Evolutionary conservation across 2,113 vertebrate species (phyloP).

Genomic region (Pelecanus crispus): DNA sequence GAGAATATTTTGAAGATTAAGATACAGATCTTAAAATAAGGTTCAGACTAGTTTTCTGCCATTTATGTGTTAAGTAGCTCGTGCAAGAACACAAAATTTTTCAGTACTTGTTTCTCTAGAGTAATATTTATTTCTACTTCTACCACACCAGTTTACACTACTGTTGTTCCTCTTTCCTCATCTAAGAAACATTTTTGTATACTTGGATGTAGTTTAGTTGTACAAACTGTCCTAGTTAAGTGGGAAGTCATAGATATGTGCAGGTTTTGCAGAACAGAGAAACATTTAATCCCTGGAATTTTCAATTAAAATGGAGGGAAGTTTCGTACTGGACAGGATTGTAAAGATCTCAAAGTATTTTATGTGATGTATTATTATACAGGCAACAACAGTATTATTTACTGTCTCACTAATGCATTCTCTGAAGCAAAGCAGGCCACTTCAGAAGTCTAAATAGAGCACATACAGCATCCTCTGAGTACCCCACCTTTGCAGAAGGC

Average conservation of each 20-base stretch:
- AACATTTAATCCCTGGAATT: neutral
- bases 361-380: neutral
- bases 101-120: neutral
- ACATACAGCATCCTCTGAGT: rapidly evolving
- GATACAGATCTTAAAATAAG: neutral
- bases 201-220: neutral
- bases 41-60: neutral
- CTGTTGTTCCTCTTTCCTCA: neutral
- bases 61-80: neutral
- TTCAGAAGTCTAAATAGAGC: neutral
- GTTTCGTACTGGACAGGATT: neutral
- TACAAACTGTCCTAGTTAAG: neutral
- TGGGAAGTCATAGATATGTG: neutral
- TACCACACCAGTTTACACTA: rapidly evolving
- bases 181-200: neutral
- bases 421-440: neutral
- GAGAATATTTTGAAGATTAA: neutral
- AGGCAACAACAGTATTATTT: neutral
- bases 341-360: neutral
- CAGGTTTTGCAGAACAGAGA: neutral
- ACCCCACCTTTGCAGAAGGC: neutral
- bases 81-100: neutral
- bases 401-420: neutral
- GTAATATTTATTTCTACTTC: neutral
- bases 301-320: neutral